Conservation (phyloP, 2,888 invertebrate genomes). For the Lacanobia oleracea region DNA sequence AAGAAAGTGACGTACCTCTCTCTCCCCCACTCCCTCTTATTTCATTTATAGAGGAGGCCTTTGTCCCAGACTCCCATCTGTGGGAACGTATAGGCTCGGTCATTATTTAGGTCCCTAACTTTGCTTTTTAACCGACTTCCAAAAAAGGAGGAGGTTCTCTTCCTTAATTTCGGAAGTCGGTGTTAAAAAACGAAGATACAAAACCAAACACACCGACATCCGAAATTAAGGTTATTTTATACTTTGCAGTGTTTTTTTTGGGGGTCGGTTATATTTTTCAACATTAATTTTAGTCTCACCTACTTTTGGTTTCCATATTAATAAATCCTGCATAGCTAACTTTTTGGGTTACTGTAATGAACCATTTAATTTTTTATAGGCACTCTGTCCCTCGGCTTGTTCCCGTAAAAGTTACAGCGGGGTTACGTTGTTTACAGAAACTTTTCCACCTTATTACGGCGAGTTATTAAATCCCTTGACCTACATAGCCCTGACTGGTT, state of each 20-base stretch:
- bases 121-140: not conserved
- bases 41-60: too few relatives aligned
- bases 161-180: too few relatives aligned
- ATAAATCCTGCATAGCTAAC: conserved; percentile 26
- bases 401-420: conserved; percentile 4
- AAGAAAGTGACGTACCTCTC: too few relatives aligned
- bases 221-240: too few relatives aligned
- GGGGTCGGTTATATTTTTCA: too few relatives aligned
- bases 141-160: too few relatives aligned
- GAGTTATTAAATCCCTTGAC: conserved; percentile 31
- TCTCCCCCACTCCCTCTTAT: too few relatives aligned
- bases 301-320: conserved; percentile 5
- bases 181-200: too few relatives aligned
- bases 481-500: conserved; percentile 14
- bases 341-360: conserved; percentile 31
- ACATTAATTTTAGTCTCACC: conserved; percentile 4
- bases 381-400: conserved; percentile 6
- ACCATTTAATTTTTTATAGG: conserved; percentile 26
- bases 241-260: too few relatives aligned
- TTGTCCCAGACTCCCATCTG: not conserved
- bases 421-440: conserved; percentile 25
- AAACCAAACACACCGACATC: too few relatives aligned
- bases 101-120: too few relatives aligned
- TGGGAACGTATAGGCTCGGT: not conserved
- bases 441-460: conserved; percentile 22